Conservation (phyloP, 2,113 vertebrate genomes). For the Athene noctua region DNA sequence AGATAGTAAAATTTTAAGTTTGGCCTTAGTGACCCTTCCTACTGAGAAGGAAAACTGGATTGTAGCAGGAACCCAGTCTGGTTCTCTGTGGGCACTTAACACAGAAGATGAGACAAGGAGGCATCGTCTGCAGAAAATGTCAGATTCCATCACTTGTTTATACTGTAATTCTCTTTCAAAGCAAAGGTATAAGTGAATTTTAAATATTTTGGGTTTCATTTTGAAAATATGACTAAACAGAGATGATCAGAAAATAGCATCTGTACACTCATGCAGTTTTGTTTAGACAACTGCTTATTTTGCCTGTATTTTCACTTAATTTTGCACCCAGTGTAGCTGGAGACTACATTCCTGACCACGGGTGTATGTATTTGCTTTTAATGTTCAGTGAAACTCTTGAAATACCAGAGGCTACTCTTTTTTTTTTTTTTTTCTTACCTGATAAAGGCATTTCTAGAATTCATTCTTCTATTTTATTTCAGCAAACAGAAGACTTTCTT, state of each 20-base stretch:
- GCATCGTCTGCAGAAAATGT: conserved; percentile 83
- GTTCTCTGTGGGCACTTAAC: conserved; percentile 81
- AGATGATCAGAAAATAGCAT: background rate
- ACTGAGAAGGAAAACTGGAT: conserved; percentile 84
- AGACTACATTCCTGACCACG: background rate
- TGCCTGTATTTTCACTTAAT: background rate
- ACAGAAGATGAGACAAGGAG: conserved; percentile 69
- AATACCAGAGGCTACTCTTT: background rate
- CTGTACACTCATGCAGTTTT: background rate
- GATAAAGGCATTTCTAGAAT: background rate
- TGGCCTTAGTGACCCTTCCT: conserved; percentile 80
- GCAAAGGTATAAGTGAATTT: conserved; percentile 70
- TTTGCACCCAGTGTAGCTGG: background rate
- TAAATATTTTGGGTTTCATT: background rate
- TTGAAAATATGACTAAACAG: background rate
- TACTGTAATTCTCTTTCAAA: conserved; percentile 80
- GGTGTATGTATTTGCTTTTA: background rate
- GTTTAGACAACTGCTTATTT: background rate
- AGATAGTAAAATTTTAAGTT: conserved; percentile 86
- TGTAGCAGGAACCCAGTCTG: conserved; percentile 89
- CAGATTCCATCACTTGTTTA: conserved; percentile 89
- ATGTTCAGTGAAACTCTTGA: background rate
- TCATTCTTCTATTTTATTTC: conserved; percentile 54
- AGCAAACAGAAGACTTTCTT: conserved; percentile 89
- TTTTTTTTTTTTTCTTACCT: background rate